Base-by-base conservation (phyloP, 2,797 vertebrate species). In the Falco concolor region DNA sequence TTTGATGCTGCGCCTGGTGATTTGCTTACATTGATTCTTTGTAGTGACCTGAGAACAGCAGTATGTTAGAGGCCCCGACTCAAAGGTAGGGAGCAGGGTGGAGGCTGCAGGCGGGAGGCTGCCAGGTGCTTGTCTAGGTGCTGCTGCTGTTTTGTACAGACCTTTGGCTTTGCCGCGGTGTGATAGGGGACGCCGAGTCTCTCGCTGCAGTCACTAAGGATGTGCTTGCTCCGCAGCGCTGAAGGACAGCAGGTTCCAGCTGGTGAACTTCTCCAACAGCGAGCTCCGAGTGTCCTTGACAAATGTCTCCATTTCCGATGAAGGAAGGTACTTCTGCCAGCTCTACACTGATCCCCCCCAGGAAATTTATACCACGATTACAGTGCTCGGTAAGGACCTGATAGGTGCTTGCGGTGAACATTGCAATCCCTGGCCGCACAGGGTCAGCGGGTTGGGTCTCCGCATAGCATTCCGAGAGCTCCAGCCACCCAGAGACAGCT, bases 231-330 rank as follows among this genome's bases (percentile, higher is more conserved):
- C 85, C 52, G 2, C 98, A 99, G 99, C 99, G 13, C 97, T 99
- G 97, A 99, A 99, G 97, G 99, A 99, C 97, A 98, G 98, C 96
- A 98, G 99, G 94, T 99, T 99, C 97, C 99, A 99, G 98, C 98
- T 99, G 98, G 99, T 99, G 97, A 99, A 99, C 98, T 99, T 99
- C 98, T 99, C 99, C 50, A 99, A 99, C 98, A 99, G 99, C 22
- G 99, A 99, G 98, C 98, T 99, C 91, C 98, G 98, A 68, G 99
- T 99, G 96, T 99, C 99, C 4, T 97, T 99, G 98, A 99, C 99
- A 23, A 99, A 99, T 8, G 99, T 99, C 96, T 99, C 99, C 24
- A 98, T 99, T 95, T 99, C 98, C 63, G 99, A 99, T 24, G 99
- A 99, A 95, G 99, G 99, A 74, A 98, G 98, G 96, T 99, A 99